These are phyloP conservation scores for Brachystomella parvula DNA, from an alignment of 1,140 invertebrate species.

Conservation along the genomic window DNA sequence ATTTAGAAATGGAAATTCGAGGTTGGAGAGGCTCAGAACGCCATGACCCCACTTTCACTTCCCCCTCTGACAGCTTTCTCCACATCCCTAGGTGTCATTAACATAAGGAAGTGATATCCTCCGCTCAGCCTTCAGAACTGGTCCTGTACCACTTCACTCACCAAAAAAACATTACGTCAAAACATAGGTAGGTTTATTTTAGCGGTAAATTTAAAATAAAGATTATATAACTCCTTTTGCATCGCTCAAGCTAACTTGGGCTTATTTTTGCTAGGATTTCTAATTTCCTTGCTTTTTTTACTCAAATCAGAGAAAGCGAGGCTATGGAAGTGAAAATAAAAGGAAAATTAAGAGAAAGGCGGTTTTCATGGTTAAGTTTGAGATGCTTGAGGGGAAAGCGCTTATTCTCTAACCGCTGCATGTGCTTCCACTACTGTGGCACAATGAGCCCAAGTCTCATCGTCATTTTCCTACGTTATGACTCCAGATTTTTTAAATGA, in stretches of 20 bases:
- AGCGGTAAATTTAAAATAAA: too few relatives aligned
- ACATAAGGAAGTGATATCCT: conserved; percentile 2
- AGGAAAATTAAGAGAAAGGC: too few relatives aligned
- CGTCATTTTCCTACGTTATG: conserved; percentile 14
- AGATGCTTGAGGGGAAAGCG: neutral
- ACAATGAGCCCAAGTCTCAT: neutral
- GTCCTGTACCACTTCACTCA: too few relatives aligned
- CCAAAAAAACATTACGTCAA: too few relatives aligned
- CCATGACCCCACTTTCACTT: conserved; percentile 27
- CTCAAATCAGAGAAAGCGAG: too few relatives aligned
- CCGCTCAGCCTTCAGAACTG: too few relatives aligned
- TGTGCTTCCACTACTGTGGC: neutral
- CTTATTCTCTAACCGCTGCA: neutral
- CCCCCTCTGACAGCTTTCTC: neutral
- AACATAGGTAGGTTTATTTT: too few relatives aligned
- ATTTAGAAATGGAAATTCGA: conserved; percentile 38
- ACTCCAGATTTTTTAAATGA: conserved; percentile 30
- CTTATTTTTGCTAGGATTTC: too few relatives aligned
- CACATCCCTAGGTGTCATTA: neutral
- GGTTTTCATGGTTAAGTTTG: too few relatives aligned
- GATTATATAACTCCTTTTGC: too few relatives aligned
- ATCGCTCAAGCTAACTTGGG: too few relatives aligned
- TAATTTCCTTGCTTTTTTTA: neutral
- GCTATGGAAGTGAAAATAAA: too few relatives aligned
- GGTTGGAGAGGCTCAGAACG: conserved; percentile 27